phyloP scores from a whole-genome alignment of 2,888 invertebrate genomes.

The Drosophila lacicola region DNA sequence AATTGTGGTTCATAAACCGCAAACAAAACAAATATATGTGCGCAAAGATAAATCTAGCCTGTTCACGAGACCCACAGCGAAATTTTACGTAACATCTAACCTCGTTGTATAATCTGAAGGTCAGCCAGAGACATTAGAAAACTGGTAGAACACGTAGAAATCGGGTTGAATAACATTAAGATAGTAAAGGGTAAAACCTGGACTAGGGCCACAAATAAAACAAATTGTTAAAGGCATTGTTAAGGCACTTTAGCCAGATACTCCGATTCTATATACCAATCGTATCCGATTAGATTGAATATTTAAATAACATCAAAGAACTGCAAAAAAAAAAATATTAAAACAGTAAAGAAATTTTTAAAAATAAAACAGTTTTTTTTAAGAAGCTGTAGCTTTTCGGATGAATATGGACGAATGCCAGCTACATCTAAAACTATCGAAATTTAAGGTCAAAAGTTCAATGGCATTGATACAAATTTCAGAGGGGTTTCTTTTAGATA shows the following conservation, averaged over 20 bases:
- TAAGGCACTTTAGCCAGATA: neutral
- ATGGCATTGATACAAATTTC: too few relatives aligned
- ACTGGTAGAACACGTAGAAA: constrained; percentile 30
- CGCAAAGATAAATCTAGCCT: constrained; percentile 27
- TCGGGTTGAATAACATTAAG: constrained; percentile 56
- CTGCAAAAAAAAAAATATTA: too few relatives aligned
- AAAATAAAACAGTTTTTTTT: too few relatives aligned
- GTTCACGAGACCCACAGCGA: constrained; percentile 30
- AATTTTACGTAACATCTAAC: constrained; percentile 46
- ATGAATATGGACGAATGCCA: too few relatives aligned
- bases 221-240: neutral
- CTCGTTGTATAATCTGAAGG: constrained; percentile 54
- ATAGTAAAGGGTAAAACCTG: constrained; percentile 21
- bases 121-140: constrained; percentile 41
- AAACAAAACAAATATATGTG: constrained; percentile 11
- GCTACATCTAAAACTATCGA: too few relatives aligned
- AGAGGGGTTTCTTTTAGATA: too few relatives aligned
- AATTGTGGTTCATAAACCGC: constrained; percentile 51
- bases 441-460: too few relatives aligned
- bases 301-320: too few relatives aligned
- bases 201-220: neutral
- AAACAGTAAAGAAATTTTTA: too few relatives aligned
- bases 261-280: neutral
- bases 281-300: too few relatives aligned
- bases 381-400: too few relatives aligned